Base-by-base conservation (phyloP, 2,797 vertebrate genomes). In the Synanceia verrucosa region DNA sequence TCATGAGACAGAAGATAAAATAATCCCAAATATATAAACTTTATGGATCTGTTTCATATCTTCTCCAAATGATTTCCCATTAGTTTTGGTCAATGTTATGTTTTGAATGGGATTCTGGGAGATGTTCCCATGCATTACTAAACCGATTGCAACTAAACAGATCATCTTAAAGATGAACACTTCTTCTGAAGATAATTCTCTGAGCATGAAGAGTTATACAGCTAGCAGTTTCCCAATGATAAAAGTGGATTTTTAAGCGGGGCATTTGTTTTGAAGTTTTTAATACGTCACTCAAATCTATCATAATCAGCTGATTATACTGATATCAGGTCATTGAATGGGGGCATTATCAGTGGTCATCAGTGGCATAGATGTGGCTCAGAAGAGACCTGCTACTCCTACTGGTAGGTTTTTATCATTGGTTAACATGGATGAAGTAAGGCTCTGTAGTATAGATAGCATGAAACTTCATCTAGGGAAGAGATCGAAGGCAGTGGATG, bases 101-200 rank as follows among this genome's bases (percentile, higher is more conserved):
- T n/a, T 63, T 23, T 65, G 24, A 60, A 69, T 62, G 24, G 19
- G 18, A n/a, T 34, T 55, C 21, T 43, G 37, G 56, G 50, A 66
- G 48, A 21, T 37, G 23, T 13, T 37, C 21, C 11, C 37, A 19
- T 13, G 14, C 24, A 48, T 12, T 4, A 34, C 24, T 9, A 12
- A 10, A 29, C 24, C 36, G 16, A 33, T 58, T 24, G 9, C 23
- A 1, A 0, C 43, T 19, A 12, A 71, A 13, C 51, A 57, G 52
- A 59, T 65, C 11, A 19, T 13, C 28, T 29, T 44, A 46, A 63
- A 52, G 36, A 21, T 66, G 12, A 28, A 63, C 48, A 23, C 56
- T 47, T 44, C 11, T 37, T 64, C 31, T 46, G 39, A n/a, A 29
- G 39, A 16, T 12, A 2, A 36, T 63, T 64, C n/a, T 47, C 31